Evolutionary conservation across 2,797 vertebrate species (phyloP), one percentile per base, ranked within the genome.

Genomic region (Dendrocincla tyrannina): DNA sequence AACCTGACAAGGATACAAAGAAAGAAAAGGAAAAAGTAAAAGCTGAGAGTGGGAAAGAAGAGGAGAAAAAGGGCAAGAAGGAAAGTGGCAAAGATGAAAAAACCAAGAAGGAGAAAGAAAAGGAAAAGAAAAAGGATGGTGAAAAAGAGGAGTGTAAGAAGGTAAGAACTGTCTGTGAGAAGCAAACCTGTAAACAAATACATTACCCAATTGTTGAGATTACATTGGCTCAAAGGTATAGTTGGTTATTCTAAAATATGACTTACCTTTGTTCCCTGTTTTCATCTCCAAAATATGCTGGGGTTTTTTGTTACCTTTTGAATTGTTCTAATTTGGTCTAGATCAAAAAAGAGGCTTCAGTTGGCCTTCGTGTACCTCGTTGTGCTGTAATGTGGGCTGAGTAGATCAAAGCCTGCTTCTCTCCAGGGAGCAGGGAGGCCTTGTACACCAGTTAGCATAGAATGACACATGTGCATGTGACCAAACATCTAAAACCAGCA

Each of bases 1-100:
- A 99, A 84, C 98, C 98, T 6, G 99, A 99, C 89, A 99, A 99
- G 95, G 99, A 99, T 9, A 89, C 93, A 41, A 99, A 99, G 97
- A 99, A 99, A 77, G 99, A 99, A 97, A 98, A 97, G 95, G 98
- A 97, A 93, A 98, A 98, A 94, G 98, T 97, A 95, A 98, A 98
- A 91, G 76, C 85, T 3, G 98, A 98, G 88, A 98, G 97, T 39
- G 97, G 97, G 66, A 98, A 98, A 95, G 98, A 98, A 84, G 98
- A 98, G 16, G 98, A 98, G 90, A 99, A 98, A 96, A 98, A 98
- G 89, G 96, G 92, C 95, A 98, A 98, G 96, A 98, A 97, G 94
- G 99, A 99, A 95, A 98, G 97, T 94, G 91, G 97, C 92, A 98
- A 98, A 88, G 98, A 98, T 74, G 98, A 98, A 87, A 98, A 98